Conservation (phyloP, 2,888 invertebrate species). For the Neoascia interrupta region DNA sequence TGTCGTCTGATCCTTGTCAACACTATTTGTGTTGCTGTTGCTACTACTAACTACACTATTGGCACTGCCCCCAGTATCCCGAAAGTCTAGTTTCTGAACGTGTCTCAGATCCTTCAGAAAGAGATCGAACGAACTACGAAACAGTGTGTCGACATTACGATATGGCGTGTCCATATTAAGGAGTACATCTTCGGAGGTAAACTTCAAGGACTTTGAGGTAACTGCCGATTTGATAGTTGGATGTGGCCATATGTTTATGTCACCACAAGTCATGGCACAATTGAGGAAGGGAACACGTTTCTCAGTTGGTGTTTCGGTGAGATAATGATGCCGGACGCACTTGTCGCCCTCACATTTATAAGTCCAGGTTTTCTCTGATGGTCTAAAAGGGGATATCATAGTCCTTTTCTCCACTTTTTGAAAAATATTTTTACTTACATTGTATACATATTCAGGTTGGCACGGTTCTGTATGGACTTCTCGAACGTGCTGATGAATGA, state of each 20-base stretch:
- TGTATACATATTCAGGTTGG: constrained; percentile 71
- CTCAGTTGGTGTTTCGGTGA: constrained; percentile 76
- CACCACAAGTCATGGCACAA: constrained; percentile 89
- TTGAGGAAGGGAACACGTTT: constrained; percentile 84
- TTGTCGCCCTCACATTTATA: constrained; percentile 87
- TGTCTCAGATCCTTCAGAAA: constrained; percentile 77
- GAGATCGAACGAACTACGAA: constrained; percentile 76
- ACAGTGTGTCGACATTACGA: constrained; percentile 74
- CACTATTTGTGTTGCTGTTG: constrained; percentile 47
- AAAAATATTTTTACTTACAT: constrained; percentile 73
- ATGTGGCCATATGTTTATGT: constrained; percentile 87
- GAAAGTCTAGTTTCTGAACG: constrained; percentile 75
- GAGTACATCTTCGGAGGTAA: constrained; percentile 76
- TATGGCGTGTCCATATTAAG: constrained; percentile 76
- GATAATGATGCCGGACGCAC: constrained; percentile 83
- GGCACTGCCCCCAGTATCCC: constrained; percentile 44
- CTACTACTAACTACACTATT: constrained; percentile 39
- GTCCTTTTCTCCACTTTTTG: no score
- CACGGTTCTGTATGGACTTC: constrained; percentile 73
- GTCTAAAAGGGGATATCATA: constrained; percentile 72
- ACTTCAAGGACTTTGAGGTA: constrained; percentile 83
- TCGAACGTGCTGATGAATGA: constrained; percentile 78
- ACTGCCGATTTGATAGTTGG: constrained; percentile 87
- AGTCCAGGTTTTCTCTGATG: constrained; percentile 84
- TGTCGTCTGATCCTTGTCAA: constrained; percentile 45